phyloP scores from a whole-genome alignment of 2,113 vertebrate species.

The Eulemur rufifrons region DNA sequence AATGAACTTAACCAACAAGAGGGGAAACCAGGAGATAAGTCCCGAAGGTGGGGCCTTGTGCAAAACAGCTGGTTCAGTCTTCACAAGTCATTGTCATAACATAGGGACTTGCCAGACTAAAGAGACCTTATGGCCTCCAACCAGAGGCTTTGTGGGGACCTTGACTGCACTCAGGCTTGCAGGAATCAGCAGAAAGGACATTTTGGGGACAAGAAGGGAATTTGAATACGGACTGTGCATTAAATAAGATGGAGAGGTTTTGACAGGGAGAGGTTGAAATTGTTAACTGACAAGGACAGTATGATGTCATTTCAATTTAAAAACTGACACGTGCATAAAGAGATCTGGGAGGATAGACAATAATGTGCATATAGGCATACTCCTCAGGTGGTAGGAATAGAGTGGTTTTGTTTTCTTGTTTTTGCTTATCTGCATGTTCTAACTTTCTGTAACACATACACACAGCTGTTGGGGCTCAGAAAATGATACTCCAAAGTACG shows the following conservation, averaged over 20 bases:
- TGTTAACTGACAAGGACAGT: not conserved
- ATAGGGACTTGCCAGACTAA: not conserved
- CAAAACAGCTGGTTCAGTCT: not conserved
- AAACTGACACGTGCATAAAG: not conserved
- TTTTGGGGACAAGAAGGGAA: not conserved
- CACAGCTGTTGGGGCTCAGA: not conserved
- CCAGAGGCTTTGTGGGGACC: not conserved
- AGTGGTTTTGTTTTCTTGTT: not conserved
- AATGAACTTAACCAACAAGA: not conserved
- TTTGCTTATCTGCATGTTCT: not conserved
- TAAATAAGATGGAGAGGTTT: not conserved
- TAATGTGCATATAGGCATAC: not conserved
- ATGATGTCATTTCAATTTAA: not conserved
- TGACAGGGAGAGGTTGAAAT: not conserved
- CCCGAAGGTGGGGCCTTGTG: not conserved
- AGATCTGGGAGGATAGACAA: not conserved
- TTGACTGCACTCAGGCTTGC: accelerated
- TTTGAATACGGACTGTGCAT: not conserved
- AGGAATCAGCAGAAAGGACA: not conserved
- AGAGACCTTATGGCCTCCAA: not conserved
- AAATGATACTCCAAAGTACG: not conserved
- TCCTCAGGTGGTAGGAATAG: not conserved
- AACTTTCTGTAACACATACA: accelerated
- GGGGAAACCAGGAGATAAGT: not conserved
- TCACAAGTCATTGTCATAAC: not conserved